phyloP scores from a whole-genome alignment of 2,888 invertebrate species.

The Aproaerema taeniolella region DNA sequence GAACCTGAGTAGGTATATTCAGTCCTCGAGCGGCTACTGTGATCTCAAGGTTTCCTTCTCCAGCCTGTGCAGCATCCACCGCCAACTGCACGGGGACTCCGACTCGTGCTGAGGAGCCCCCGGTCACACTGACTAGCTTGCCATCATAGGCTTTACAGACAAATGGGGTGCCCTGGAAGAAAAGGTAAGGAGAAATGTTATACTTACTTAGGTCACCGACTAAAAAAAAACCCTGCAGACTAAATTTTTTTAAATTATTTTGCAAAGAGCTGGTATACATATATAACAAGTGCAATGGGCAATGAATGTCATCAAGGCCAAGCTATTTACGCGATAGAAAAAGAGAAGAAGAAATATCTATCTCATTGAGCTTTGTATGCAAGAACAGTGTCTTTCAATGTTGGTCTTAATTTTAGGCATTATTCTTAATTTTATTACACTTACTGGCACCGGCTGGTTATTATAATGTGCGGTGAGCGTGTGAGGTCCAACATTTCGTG shows the following conservation, averaged over 20 bases:
- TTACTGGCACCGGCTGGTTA: slow-evolving; percentile 86
- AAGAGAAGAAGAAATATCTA: too few relatives aligned
- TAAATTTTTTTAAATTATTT: too few relatives aligned
- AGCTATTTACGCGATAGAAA: too few relatives aligned
- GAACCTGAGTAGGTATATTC: slow-evolving; percentile 97
- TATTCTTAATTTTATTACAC: slow-evolving; percentile 19
- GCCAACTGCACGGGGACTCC: slow-evolving; percentile 96
- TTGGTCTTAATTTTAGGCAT: too few relatives aligned
- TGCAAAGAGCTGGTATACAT: too few relatives aligned
- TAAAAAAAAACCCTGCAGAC: too few relatives aligned
- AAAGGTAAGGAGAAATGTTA: too few relatives aligned
- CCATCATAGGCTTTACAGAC: slow-evolving; percentile 96
- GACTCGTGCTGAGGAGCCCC: slow-evolving; percentile 83
- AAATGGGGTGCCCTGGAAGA: slow-evolving; percentile 87
- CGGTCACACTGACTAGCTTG: slow-evolving; percentile 88
- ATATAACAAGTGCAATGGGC: too few relatives aligned
- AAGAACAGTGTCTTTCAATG: too few relatives aligned
- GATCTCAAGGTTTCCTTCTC: slow-evolving; percentile 98
- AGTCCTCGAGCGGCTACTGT: slow-evolving; percentile 95
- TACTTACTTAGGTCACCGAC: too few relatives aligned
- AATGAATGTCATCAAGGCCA: too few relatives aligned
- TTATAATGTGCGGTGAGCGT: slow-evolving; percentile 94
- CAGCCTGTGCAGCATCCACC: slow-evolving; percentile 97
- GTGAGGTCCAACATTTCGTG: slow-evolving; percentile 94
- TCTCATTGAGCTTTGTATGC: too few relatives aligned